A percentile compares a stretch with the other conserved stretches of the same genome.
phyloP scores from a whole-genome alignment of 2,888 invertebrate species.

The Agrochola litura region DNA sequence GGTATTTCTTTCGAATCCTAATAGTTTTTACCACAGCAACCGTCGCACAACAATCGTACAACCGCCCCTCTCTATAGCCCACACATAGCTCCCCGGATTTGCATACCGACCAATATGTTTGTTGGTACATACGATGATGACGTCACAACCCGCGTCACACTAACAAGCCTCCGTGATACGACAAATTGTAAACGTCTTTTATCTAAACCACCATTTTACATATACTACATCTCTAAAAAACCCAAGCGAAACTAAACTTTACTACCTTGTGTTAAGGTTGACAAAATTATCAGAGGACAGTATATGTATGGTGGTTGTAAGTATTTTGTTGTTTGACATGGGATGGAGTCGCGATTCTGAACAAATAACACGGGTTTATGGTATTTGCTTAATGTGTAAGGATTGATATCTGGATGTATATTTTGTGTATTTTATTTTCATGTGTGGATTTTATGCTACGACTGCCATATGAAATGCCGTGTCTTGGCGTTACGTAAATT shows the following conservation, averaged over 20 bases:
- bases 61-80: not conserved
- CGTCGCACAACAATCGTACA: conserved; percentile 8
- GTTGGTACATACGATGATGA: conserved; percentile 71
- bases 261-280: not conserved
- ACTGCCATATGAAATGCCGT: not conserved
- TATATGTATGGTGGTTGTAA: conserved; percentile 37
- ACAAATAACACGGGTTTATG: conserved; percentile 65
- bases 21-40: conserved; percentile 8
- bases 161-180: conserved; percentile 73
- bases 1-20: not conserved
- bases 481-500: not conserved
- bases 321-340: conserved; percentile 69
- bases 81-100: conserved; percentile 55
- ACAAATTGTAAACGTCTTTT: conserved; percentile 79
- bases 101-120: conserved; percentile 69
- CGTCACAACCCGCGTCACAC: conserved; percentile 78
- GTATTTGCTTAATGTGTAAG: conserved; percentile 58
- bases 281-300: not conserved
- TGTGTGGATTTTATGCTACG: not conserved
- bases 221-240: conserved; percentile 22
- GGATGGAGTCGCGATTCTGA: conserved; percentile 69
- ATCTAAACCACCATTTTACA: conserved; percentile 63
- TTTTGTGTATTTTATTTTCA: conserved; percentile 44
- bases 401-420: conserved; percentile 40
- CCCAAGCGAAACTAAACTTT: conserved; percentile 29